A percentile compares a stretch with the other conserved stretches of the same genome.
Conservation (phyloP, 2,888 invertebrate species). For the Caenorhabditis zanzibari region DNA sequence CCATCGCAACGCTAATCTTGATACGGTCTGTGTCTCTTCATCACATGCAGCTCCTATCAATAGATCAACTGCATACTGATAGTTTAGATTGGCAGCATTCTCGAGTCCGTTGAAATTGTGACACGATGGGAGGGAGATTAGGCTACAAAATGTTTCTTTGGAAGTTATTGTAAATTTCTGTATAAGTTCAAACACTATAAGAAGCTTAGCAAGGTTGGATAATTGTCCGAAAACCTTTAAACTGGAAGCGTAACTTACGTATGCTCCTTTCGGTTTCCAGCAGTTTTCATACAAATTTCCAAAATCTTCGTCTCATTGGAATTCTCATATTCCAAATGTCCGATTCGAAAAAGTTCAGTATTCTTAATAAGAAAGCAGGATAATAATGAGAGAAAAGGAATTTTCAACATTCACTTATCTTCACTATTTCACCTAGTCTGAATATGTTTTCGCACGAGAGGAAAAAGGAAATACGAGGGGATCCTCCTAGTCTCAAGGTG, state of each 20-base stretch:
- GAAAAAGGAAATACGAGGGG: not conserved
- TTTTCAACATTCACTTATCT: not conserved
- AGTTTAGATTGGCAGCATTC: conserved; percentile 70
- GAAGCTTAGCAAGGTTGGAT: not conserved
- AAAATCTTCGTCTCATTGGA: conserved; percentile 58
- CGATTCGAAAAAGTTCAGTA: conserved; percentile 42
- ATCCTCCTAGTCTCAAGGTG: not conserved
- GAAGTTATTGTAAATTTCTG: not conserved
- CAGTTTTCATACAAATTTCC: conserved; percentile 56
- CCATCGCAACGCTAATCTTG: conserved; percentile 69
- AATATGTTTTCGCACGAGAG: conserved; percentile 7
- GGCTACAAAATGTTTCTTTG: conserved; percentile 49
- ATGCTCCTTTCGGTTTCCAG: conserved; percentile 33
- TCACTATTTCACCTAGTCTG: not conserved
- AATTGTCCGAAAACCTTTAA: no score
- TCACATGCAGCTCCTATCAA: conserved; percentile 71
- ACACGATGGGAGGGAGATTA: conserved; percentile 70
- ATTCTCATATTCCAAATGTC: conserved; percentile 60
- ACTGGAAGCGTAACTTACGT: no score
- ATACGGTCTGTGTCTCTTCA: conserved; percentile 71
- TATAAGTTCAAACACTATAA: not conserved
- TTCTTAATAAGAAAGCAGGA: not conserved
- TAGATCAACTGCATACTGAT: conserved; percentile 67
- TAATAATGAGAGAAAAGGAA: not conserved
- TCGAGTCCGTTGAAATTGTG: conserved; percentile 74